These are phyloP conservation scores for Halictus rubicundus DNA, from an alignment of 1,140 invertebrate genomes.

Conservation along the genomic window DNA sequence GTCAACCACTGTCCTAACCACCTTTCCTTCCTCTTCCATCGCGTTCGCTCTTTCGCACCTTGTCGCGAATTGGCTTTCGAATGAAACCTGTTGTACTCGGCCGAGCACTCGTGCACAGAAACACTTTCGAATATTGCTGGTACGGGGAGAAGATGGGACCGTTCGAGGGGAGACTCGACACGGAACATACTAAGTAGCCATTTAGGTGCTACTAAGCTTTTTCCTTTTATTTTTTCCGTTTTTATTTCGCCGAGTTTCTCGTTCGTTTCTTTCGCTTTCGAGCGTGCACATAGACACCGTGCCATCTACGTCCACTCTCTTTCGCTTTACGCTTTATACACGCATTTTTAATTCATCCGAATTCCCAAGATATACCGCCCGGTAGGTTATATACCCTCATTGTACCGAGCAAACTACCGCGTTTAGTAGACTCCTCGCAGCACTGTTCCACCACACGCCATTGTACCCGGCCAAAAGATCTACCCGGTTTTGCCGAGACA, in stretches of 20 bases:
- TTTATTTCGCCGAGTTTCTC: not conserved
- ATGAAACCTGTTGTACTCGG: slow-evolving; percentile 72
- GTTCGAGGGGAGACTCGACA: slow-evolving; percentile 67
- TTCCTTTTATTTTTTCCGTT: too few relatives aligned
- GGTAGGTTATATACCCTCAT: slow-evolving; percentile 45
- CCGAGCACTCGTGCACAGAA: slow-evolving; percentile 66
- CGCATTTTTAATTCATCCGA: slow-evolving; percentile 66
- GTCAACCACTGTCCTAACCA: slow-evolving; percentile 57
- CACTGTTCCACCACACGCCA: slow-evolving; percentile 60
- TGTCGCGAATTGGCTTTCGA: slow-evolving; percentile 71
- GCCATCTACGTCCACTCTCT: slow-evolving; percentile 40
- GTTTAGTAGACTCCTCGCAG: slow-evolving; percentile 67
- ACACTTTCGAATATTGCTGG: slow-evolving; percentile 74
- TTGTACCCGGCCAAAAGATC: slow-evolving; percentile 43
- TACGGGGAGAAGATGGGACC: slow-evolving; percentile 46
- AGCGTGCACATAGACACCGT: slow-evolving; percentile 19
- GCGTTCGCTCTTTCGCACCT: slow-evolving; percentile 38
- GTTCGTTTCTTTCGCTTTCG: slow-evolving; percentile 26
- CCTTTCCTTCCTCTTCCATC: too few relatives aligned
- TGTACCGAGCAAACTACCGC: slow-evolving; percentile 47
- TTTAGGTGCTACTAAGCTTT: slow-evolving; percentile 64
- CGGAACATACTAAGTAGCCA: slow-evolving; percentile 73
- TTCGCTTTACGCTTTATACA: slow-evolving; percentile 49
- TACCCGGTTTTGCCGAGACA: slow-evolving; percentile 38
- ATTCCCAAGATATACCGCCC: slow-evolving; percentile 60